Base-by-base conservation (phyloP, 2,888 invertebrate genomes). In the Pimpla rufipes region DNA sequence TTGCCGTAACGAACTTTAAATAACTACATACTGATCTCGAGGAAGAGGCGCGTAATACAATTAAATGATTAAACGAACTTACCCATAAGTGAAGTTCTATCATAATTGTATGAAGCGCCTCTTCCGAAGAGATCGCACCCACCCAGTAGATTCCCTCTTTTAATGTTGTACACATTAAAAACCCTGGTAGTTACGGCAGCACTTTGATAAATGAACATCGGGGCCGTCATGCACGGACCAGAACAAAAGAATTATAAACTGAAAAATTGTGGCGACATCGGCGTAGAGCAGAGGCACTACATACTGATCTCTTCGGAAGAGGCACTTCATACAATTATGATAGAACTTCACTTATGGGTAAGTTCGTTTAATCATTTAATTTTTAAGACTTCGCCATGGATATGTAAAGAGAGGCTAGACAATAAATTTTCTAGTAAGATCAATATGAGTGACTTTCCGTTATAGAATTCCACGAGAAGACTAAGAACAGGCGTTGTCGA, bases 1-100 rank as follows among this genome's bases (percentile, higher is more conserved):
- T 29, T 74, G 40, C 74, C 74, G 64, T 74, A 74, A 75, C 16
- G 1, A 64, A 64, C 74, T 64, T 74, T 64, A 23, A 75, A 75
- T 50, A 64, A 64, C 74, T 75, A 75, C 40, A 64, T 21, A 23
- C 37, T 64, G 64, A 64, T 75, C 74, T 75, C 64, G 52, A 75
- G 74, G 40, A 75, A 75, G 52, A 64, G 52, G 40, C 40, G 37
- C 37, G 13, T 6, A 71, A 57, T 71, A 71, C 23, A 71, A 71
- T 29, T 57, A 6, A 6, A 45, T 4, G 71, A 71, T 66, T 29
- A 42, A 66, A 45, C n/a, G 45, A 45, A 66, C 64, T 66, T 45
- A 42, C n/a, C 64, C 29, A 29, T 64, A 64, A 64, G 42, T 64
- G 64, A 64, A 64, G 45, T 47, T 47, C 47, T n/a, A 47, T 47